These are phyloP conservation scores for Drosophila macrothrix DNA, from an alignment of 2,888 invertebrate species.

Conservation along the genomic window DNA sequence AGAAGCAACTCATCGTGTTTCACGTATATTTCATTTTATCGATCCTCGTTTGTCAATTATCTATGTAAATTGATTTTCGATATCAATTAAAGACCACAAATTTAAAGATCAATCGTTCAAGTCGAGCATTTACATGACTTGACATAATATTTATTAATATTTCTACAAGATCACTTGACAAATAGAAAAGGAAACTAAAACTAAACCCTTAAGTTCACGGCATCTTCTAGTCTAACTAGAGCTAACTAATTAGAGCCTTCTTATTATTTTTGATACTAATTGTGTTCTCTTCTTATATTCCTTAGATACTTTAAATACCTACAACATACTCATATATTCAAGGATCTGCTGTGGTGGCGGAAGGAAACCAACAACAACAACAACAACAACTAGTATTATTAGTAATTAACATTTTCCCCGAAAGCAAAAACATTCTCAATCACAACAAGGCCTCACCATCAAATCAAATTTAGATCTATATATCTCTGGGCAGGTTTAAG, in stretches of 20 bases:
- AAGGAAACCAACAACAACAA: slow-evolving; percentile 37
- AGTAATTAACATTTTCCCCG: slow-evolving; percentile 40
- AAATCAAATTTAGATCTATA: slow-evolving; percentile 27
- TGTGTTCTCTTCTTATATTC: background rate
- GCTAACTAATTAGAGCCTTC: background rate
- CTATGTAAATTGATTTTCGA: background rate
- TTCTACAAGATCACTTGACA: background rate
- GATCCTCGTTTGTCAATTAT: background rate
- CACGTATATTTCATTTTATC: background rate
- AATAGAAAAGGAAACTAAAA: background rate
- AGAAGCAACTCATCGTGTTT: background rate
- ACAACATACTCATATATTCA: slow-evolving; percentile 46
- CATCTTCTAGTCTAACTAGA: background rate
- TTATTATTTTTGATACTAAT: background rate
- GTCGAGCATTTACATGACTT: background rate
- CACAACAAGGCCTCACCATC: slow-evolving; percentile 39
- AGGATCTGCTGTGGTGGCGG: slow-evolving; percentile 57
- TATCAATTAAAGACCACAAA: background rate
- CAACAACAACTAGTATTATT: slow-evolving; percentile 58
- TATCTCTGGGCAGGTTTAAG: slow-evolving; percentile 75
- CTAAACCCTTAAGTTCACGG: background rate
- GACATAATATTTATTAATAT: background rate
- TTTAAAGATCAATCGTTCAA: background rate
- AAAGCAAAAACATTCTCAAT: slow-evolving; percentile 25
- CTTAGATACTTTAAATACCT: slow-evolving; percentile 56